Evolutionary conservation across 2,888 invertebrate species (phyloP).

Genomic region (Choristoneura rosaceana): DNA sequence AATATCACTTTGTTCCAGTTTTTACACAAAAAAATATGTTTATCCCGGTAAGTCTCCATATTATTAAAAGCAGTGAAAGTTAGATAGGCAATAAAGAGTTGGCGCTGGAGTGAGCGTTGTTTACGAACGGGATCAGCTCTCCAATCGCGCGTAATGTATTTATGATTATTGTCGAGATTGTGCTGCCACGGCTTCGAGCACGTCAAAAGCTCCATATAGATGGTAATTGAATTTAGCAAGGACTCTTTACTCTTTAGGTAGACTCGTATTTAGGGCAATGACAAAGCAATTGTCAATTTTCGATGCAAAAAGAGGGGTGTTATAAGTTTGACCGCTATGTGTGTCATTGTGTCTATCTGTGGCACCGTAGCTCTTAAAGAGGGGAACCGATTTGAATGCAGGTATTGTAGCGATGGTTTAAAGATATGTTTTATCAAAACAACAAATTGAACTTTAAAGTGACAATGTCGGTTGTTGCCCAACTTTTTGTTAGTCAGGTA

Average conservation of each 20-base stretch:
- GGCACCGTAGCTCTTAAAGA: too few relatives aligned
- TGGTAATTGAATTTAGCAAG: slow-evolving; percentile 21
- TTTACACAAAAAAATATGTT: slow-evolving; percentile 39
- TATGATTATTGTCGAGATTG: slow-evolving; percentile 78
- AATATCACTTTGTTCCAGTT: slow-evolving; percentile 8
- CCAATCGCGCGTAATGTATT: slow-evolving; percentile 85
- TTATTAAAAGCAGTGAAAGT: slow-evolving; percentile 80
- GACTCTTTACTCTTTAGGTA: not conserved
- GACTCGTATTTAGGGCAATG: not conserved
- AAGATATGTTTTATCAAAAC: too few relatives aligned
- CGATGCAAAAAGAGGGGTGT: too few relatives aligned
- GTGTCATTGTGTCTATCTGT: too few relatives aligned
- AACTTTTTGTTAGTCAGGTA: not conserved
- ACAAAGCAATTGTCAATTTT: not conserved
- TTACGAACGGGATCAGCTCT: slow-evolving; percentile 76
- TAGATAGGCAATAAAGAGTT: slow-evolving; percentile 82
- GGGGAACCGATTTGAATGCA: too few relatives aligned
- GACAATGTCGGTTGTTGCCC: too few relatives aligned
- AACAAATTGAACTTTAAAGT: too few relatives aligned
- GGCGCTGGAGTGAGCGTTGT: slow-evolving; percentile 69
- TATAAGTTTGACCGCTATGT: too few relatives aligned
- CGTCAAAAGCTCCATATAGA: slow-evolving; percentile 2
- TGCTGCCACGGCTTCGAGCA: not conserved
- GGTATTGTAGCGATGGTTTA: too few relatives aligned
- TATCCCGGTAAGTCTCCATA: slow-evolving; percentile 51